Evolutionary conservation across 1,140 invertebrate species (phyloP), one percentile per base, ranked within the genome.

Genomic region (Hyposmocoma kahamanoa): DNA sequence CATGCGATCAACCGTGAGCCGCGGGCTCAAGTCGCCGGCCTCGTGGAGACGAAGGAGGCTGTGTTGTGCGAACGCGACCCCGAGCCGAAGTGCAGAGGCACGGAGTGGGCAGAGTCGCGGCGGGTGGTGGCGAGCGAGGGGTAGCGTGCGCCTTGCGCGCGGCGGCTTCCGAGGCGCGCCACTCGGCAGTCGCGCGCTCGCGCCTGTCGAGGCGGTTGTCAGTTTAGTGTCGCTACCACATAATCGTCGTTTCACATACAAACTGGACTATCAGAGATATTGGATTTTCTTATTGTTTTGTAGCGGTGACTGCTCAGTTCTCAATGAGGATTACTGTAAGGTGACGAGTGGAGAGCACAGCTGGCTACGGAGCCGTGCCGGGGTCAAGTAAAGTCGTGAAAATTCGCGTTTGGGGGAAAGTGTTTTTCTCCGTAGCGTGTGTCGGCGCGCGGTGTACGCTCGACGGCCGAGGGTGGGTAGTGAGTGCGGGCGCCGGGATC

Each of bases 401-500:
- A 60, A 64, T 62, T 58, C 42, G 47, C 51, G 48, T 57, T 62
- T 55, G 59, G 42, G 67, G 70, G 56, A 70, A 76, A 84, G 70
- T 53, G 71, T 75, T 82, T 72, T 81, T 73, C 81, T 76, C 78
- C 79, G 67, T 65, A 71, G 63, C 59, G 43, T 50, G 47, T 52
- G 58, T 34, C 34, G 46, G 47, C 43, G 45, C 22, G 41, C 46
- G 59, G 57, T 60, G 69, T 62, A 65, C 59, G 69, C 52, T 19
- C 26, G 20, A 52, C 58, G 58, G 73, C 66, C 60, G 58, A 64
- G 71, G 65, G 74, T 70, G 70, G 64, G 67, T 62, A 59, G 63
- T 76, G 60, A 74, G 72, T 81, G 77, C 75, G 81, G 81, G 80
- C 74, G 76, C 70, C 67, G 69, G 59, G 66, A 71, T 64, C 67